Conservation (phyloP, 2,113 vertebrate genomes). For the Melanerpes formicivorus region DNA sequence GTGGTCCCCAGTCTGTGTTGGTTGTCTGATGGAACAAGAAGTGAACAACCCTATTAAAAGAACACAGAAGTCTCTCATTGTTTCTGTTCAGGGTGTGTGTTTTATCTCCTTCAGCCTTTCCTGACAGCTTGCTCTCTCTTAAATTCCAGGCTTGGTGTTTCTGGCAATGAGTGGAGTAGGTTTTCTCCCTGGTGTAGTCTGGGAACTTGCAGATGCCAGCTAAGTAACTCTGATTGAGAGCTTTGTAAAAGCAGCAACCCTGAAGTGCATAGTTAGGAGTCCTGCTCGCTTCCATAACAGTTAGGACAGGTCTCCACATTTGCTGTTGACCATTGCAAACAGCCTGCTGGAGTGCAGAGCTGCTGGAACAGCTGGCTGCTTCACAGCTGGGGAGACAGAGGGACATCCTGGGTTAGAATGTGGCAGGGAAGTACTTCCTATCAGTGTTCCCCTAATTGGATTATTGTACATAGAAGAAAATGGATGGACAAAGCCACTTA, state of each 20-base stretch:
- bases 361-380: background rate
- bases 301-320: background rate
- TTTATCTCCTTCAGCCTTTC: background rate
- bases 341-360: background rate
- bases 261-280: accelerated
- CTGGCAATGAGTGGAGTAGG: background rate
- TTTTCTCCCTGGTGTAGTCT: background rate
- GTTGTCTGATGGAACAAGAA: background rate
- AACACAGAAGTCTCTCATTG: background rate
- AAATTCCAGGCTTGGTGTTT: background rate
- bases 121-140: background rate
- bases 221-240: background rate
- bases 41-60: background rate
- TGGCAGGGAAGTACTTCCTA: background rate
- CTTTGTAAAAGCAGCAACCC: background rate
- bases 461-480: background rate
- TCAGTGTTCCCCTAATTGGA: background rate
- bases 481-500: background rate
- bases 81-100: background rate
- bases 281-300: background rate
- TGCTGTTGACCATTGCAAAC: accelerated
- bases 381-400: background rate
- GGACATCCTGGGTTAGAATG: background rate
- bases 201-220: background rate
- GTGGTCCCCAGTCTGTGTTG: background rate